Percentiles rank a stretch among this genome's conserved stretches.
These are phyloP conservation scores for Heliconius melpomene DNA, from an alignment of 1,140 invertebrate species.

Conservation along the genomic window DNA sequence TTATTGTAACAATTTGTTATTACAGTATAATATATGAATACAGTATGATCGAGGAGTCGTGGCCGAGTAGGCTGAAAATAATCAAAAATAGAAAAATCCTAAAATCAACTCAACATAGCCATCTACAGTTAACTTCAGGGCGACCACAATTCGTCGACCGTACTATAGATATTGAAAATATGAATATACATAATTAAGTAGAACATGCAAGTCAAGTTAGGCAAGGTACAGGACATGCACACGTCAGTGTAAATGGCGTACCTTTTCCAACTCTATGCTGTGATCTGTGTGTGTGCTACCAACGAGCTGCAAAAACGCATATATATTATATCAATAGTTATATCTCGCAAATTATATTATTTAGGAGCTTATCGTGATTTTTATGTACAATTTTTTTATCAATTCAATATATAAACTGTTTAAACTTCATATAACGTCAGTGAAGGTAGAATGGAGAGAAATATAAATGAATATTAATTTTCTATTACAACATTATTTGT, in stretches of 20 bases:
- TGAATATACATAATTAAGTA: background rate
- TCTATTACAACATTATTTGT: too few species aligned
- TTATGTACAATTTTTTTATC: background rate
- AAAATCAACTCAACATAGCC: too few species aligned
- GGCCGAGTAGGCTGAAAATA: too few species aligned
- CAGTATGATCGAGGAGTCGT: too few species aligned
- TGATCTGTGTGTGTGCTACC: constrained; percentile 78
- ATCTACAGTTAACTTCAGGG: too few species aligned
- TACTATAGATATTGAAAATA: background rate
- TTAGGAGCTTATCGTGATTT: constrained; percentile 4
- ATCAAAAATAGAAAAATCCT: too few species aligned
- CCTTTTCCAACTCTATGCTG: constrained; percentile 82
- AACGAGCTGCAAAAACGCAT: constrained; percentile 82
- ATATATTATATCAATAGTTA: constrained; percentile 71
- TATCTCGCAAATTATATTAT: constrained; percentile 25
- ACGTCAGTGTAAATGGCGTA: constrained; percentile 76
- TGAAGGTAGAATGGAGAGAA: too few species aligned
- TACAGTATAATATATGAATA: background rate
- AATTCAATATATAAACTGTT: too few species aligned
- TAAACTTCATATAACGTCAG: too few species aligned
- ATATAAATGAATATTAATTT: too few species aligned
- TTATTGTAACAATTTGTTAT: background rate
- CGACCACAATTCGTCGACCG: too few species aligned
- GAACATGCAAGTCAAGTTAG: constrained; percentile 50
- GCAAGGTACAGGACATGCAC: constrained; percentile 58